Evolutionary conservation across 1,140 invertebrate species (phyloP).

Genomic region (Meteorus sp.): DNA sequence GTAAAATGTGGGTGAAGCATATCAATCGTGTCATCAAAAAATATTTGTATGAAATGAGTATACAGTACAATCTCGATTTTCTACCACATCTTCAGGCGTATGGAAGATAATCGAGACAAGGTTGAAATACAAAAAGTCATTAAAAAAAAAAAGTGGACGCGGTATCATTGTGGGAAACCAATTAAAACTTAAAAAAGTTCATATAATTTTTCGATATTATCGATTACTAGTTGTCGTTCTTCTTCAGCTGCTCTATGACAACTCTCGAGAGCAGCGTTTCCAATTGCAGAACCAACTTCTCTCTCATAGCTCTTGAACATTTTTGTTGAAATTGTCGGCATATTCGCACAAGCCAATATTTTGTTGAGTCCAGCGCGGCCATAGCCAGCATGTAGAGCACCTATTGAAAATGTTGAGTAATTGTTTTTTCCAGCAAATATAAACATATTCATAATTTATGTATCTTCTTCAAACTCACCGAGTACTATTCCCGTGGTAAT

Average conservation of each 20-base stretch:
- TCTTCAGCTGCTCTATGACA: constrained; percentile 16
- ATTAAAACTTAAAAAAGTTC: too few species aligned
- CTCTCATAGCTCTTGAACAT: constrained; percentile 16
- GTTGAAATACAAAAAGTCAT: too few species aligned
- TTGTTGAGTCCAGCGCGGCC: constrained; percentile 6
- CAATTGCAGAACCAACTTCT: constrained; percentile 19
- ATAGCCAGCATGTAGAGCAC: not conserved
- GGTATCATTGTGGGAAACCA: too few species aligned
- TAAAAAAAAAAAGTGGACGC: too few species aligned
- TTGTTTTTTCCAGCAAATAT: not conserved
- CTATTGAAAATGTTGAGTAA: not conserved
- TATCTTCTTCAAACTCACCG: not conserved
- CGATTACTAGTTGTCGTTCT: constrained; percentile 3
- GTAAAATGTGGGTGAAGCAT: too few species aligned
- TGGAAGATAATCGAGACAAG: too few species aligned
- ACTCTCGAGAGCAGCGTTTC: constrained; percentile 19
- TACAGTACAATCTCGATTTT: too few species aligned
- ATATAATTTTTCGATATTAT: too few species aligned
- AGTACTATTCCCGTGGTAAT: constrained; percentile 10
- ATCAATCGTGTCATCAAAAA: too few species aligned
- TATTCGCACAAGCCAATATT: not conserved
- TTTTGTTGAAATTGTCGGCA: not conserved
- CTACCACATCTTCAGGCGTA: too few species aligned
- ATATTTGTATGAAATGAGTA: too few species aligned
- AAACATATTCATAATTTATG: too few species aligned